Evolutionary conservation across 64 coral and sea anemone species (phyloP).

Genomic region (Platygyra sinensis): DNA sequence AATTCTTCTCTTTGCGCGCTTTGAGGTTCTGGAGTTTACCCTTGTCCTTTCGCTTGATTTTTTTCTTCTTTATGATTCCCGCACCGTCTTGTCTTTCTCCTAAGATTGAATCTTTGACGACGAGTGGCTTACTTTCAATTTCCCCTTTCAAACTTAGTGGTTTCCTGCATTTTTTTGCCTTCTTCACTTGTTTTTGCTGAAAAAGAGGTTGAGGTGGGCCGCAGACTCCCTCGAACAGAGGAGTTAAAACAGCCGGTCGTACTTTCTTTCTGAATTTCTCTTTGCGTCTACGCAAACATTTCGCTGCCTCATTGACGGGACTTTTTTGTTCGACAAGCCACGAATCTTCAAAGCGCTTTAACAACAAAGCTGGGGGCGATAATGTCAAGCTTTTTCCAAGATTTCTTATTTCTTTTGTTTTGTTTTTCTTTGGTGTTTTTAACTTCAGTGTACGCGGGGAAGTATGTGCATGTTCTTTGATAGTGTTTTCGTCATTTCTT

Average conservation of each 20-base stretch:
- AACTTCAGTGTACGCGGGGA: slow-evolving; percentile 25
- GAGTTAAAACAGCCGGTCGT: neutral
- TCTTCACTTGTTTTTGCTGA: slow-evolving; percentile 13
- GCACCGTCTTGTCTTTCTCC: neutral
- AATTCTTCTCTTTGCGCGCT: neutral
- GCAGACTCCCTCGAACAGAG: slow-evolving; percentile 14
- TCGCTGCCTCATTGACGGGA: slow-evolving; percentile 3
- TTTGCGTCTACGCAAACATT: neutral
- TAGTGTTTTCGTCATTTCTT: slow-evolving; percentile 26
- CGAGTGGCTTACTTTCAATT: neutral
- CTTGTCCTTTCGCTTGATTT: slow-evolving; percentile 6
- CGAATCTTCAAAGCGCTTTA: slow-evolving; percentile 80
- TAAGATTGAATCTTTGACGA: neutral
- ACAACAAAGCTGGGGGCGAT: slow-evolving; percentile 84
- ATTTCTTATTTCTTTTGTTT: neutral
- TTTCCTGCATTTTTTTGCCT: slow-evolving; percentile 7
- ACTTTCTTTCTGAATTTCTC: neutral
- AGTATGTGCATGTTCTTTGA: slow-evolving; percentile 16
- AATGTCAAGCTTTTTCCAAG: slow-evolving; percentile 46
- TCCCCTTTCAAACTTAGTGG: slow-evolving; percentile 11
- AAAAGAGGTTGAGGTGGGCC: neutral
- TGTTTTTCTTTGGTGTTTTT: slow-evolving; percentile 36
- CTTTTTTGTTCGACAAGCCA: slow-evolving; percentile 91
- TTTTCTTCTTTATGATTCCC: neutral
- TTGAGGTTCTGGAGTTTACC: neutral